Percentiles rank a stretch among this genome's conserved stretches.
These are phyloP conservation scores for Apeltes quadracus DNA, from an alignment of 2,113 vertebrate genomes.

Conservation along the genomic window DNA sequence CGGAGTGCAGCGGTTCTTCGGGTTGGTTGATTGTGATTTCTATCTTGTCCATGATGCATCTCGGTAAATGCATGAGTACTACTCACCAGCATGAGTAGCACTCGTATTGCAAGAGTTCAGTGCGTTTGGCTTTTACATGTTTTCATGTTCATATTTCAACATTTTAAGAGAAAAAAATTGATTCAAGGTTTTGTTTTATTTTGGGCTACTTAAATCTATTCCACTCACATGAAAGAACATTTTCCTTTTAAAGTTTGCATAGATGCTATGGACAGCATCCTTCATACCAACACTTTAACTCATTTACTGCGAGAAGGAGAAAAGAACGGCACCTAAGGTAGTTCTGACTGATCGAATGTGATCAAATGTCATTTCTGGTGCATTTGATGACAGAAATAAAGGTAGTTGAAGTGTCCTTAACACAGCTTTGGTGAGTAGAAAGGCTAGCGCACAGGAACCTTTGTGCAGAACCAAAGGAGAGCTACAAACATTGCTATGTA, in stretches of 20 bases:
- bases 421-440: slow-evolving; percentile 69
- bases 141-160: not conserved
- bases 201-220: slow-evolving; percentile 12
- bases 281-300: slow-evolving; percentile 1
- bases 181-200: slow-evolving; percentile 15
- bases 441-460: slow-evolving; percentile 54
- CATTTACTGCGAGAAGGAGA: not conserved
- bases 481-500: slow-evolving; percentile 77
- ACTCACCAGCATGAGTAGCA: slow-evolving; percentile 48
- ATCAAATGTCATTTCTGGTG: slow-evolving; percentile 26
- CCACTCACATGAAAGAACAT: not conserved
- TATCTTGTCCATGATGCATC: slow-evolving; percentile 27
- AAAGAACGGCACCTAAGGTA: not conserved
- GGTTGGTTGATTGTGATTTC: slow-evolving; percentile 11
- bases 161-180: not conserved
- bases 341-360: slow-evolving; percentile 18
- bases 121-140: slow-evolving; percentile 27
- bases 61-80: slow-evolving; percentile 27
- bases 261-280: not conserved
- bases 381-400: slow-evolving; percentile 24
- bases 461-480: slow-evolving; percentile 73
- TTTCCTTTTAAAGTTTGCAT: slow-evolving; percentile 2
- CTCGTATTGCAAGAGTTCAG: slow-evolving; percentile 33
- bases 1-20: slow-evolving; percentile 6
- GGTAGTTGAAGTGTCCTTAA: slow-evolving; percentile 75